These are phyloP conservation scores for Andricus curvator DNA, from an alignment of 2,888 invertebrate genomes.

Conservation along the genomic window DNA sequence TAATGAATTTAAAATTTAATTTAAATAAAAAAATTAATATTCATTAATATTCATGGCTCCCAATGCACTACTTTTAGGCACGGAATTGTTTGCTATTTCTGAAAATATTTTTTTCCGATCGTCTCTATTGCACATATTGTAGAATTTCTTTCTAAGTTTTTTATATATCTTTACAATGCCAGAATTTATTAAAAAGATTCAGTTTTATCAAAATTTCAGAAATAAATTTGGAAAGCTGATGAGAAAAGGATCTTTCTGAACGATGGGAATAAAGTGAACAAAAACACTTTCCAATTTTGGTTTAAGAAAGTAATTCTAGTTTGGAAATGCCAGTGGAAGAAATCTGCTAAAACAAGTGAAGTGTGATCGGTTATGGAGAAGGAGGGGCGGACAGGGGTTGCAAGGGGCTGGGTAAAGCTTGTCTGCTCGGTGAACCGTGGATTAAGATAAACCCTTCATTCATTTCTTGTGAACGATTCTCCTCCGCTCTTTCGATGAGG, in stretches of 20 bases:
- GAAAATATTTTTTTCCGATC: too few species aligned
- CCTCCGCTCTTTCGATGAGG: conserved; percentile 61
- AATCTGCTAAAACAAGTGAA: conserved; percentile 68
- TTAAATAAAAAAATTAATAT: too few species aligned
- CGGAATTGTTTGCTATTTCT: too few species aligned
- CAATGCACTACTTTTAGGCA: too few species aligned
- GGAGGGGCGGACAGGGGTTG: conserved; percentile 58
- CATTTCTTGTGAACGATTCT: conserved; percentile 74
- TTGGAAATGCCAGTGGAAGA: conserved; percentile 57
- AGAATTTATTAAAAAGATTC: not conserved
- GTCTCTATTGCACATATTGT: too few species aligned
- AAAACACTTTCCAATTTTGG: conserved; percentile 19
- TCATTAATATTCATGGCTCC: too few species aligned
- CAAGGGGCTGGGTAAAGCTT: conserved; percentile 66
- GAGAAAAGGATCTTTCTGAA: not conserved
- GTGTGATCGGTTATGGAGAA: conserved; percentile 73
- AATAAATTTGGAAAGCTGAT: not conserved
- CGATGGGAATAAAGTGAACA: not conserved
- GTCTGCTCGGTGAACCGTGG: conserved; percentile 75
- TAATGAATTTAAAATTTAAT: too few species aligned
- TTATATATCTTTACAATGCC: too few species aligned
- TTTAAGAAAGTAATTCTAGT: conserved; percentile 25
- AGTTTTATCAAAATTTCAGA: not conserved
- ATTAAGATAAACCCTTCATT: conserved; percentile 77
- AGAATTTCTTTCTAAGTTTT: too few species aligned